Conservation (phyloP, 2,113 vertebrate genomes). For the Strigops habroptila region DNA sequence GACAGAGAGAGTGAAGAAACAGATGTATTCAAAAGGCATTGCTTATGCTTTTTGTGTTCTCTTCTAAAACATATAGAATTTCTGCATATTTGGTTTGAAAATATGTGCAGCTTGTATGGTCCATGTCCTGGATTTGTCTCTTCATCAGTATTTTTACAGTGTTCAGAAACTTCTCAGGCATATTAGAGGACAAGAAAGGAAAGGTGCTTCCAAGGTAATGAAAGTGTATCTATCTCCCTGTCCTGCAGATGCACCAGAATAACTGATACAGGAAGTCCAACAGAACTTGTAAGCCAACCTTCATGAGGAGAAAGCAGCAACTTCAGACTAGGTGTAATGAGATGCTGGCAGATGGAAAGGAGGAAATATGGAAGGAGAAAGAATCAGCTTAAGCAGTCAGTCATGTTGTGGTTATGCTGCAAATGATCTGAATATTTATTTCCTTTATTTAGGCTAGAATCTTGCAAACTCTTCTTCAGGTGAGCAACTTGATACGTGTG, state of each 20-base stretch:
- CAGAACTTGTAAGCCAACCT: not conserved
- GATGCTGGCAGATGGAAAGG: not conserved
- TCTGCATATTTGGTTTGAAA: not conserved
- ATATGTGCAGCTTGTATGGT: not conserved
- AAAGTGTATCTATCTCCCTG: not conserved
- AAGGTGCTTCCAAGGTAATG: not conserved
- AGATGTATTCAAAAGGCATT: not conserved
- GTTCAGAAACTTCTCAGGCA: not conserved
- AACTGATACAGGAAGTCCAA: not conserved
- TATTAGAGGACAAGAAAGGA: not conserved
- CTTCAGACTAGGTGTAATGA: not conserved
- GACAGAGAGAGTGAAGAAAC: not conserved
- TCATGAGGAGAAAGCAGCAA: not conserved
- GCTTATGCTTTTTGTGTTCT: not conserved
- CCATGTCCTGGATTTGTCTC: not conserved
- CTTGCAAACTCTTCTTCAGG: not conserved
- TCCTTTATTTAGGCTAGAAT: not conserved
- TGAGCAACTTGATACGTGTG: not conserved
- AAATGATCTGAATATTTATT: not conserved
- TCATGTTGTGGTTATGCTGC: not conserved
- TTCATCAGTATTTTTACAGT: not conserved
- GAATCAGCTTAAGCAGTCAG: not conserved
- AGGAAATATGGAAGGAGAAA: not conserved
- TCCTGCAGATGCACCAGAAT: not conserved
- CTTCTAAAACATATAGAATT: not conserved